A percentile compares a stretch with the other conserved stretches of the same genome.
These are phyloP conservation scores for Martes flavigula DNA, from an alignment of 2,797 vertebrate genomes.

Conservation along the genomic window DNA sequence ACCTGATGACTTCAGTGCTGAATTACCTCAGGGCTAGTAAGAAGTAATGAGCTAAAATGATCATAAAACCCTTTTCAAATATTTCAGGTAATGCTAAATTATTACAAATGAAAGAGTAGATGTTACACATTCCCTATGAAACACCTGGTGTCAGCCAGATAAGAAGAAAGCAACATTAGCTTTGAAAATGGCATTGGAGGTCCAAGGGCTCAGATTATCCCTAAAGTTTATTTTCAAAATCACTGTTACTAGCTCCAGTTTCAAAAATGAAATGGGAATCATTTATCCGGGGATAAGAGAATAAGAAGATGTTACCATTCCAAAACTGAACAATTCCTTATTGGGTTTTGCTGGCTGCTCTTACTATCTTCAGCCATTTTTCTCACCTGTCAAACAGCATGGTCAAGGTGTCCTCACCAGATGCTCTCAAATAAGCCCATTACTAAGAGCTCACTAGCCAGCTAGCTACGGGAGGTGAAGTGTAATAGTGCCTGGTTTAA, in stretches of 20 bases:
- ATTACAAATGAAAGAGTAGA: slow-evolving; percentile 10
- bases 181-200: background rate
- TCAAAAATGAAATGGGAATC: background rate
- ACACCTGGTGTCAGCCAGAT: background rate
- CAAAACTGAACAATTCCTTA: background rate
- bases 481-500: background rate
- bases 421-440: background rate
- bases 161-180: background rate
- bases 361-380: background rate
- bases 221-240: slow-evolving; percentile 15
- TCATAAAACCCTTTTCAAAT: slow-evolving; percentile 19
- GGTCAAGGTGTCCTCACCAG: background rate
- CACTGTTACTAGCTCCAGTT: background rate
- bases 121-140: background rate
- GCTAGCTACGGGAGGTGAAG: background rate
- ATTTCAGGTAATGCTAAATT: background rate
- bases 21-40: background rate
- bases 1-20: slow-evolving; percentile 24
- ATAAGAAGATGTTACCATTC: background rate
- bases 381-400: background rate
- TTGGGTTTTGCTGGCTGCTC: background rate
- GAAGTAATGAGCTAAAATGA: slow-evolving; percentile 48
- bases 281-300: background rate
- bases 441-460: background rate
- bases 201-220: background rate